Conservation (phyloP, 2,797 vertebrate genomes). For the Galaxias olidus region DNA sequence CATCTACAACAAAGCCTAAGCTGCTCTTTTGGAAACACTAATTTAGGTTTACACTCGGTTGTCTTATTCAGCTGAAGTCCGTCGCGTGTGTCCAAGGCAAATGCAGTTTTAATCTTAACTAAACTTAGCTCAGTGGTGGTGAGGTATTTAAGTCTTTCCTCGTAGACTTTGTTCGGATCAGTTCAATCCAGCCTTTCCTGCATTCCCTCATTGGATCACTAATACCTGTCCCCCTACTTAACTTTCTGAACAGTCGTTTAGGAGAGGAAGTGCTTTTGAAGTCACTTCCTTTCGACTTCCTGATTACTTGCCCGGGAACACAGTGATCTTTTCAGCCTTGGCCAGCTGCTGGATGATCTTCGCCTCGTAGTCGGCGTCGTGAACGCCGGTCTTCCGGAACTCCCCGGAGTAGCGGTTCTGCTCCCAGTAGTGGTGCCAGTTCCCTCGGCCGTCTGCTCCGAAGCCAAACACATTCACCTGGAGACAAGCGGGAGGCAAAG, state of each 20-base stretch:
- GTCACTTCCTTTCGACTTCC: not conserved
- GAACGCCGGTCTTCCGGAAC: slow-evolving; percentile 96
- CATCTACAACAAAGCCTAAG: no score
- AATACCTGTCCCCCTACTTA: not conserved
- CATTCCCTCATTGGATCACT: no score
- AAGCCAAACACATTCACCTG: slow-evolving; percentile 99
- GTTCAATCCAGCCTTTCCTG: no score
- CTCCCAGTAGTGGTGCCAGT: slow-evolving; percentile 99
- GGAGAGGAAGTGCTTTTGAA: slow-evolving; percentile 13
- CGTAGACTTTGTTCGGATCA: no score
- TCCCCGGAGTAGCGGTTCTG: slow-evolving; percentile 98
- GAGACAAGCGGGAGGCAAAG: not conserved
- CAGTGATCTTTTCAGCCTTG: slow-evolving; percentile 90
- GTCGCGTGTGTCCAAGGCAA: no score
- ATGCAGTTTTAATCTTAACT: no score
- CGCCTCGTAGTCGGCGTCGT: slow-evolving; percentile 95
- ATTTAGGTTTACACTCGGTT: no score
- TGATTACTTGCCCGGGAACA: slow-evolving; percentile 87
- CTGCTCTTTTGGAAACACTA: no score
- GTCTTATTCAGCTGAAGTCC: no score
- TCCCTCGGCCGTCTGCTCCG: slow-evolving; percentile 91
- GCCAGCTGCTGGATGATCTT: slow-evolving; percentile 90
- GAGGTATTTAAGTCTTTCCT: no score
- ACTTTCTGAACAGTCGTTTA: not conserved
- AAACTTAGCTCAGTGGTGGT: no score